A percentile compares a stretch with the other conserved stretches of the same genome.
Conservation (phyloP, 2,797 vertebrate genomes). For the Diceros bicornis region DNA sequence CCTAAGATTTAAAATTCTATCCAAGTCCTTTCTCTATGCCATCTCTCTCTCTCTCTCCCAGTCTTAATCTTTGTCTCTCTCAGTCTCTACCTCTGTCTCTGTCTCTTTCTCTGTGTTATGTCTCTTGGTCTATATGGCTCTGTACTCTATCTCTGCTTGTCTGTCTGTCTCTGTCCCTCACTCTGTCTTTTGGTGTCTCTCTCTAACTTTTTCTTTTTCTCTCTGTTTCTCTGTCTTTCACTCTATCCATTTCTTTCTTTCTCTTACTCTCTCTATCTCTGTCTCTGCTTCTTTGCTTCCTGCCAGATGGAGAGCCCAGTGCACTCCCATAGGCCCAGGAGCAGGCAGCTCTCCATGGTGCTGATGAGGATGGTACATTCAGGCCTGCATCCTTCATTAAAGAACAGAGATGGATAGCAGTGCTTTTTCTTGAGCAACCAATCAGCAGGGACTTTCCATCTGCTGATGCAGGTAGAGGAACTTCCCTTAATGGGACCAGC, state of each 20-base stretch:
- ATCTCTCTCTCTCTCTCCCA: background rate
- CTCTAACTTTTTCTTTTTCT: background rate
- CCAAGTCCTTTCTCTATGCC: background rate
- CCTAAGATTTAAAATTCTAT: conserved; percentile 16
- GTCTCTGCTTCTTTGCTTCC: background rate
- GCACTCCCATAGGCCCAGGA: background rate
- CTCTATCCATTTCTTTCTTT: background rate
- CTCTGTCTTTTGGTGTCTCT: background rate
- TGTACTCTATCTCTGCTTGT: background rate
- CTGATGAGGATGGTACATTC: background rate
- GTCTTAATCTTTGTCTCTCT: background rate
- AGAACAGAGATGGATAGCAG: conserved; percentile 42
- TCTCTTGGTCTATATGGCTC: background rate
- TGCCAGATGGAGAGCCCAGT: background rate
- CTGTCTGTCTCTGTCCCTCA: background rate
- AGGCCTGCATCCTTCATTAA: conserved; percentile 9
- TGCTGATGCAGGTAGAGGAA: conserved; percentile 24
- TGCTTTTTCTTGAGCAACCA: conserved; percentile 19
- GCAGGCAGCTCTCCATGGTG: conserved; percentile 39
- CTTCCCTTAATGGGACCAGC: background rate
- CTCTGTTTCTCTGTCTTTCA: background rate
- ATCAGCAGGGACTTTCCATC: conserved; percentile 50
- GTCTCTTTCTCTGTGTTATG: background rate
- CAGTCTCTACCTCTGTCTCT: background rate
- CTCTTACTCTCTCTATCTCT: background rate